Conservation (phyloP, 2,888 invertebrate species). For the Parochlus steinenii region DNA sequence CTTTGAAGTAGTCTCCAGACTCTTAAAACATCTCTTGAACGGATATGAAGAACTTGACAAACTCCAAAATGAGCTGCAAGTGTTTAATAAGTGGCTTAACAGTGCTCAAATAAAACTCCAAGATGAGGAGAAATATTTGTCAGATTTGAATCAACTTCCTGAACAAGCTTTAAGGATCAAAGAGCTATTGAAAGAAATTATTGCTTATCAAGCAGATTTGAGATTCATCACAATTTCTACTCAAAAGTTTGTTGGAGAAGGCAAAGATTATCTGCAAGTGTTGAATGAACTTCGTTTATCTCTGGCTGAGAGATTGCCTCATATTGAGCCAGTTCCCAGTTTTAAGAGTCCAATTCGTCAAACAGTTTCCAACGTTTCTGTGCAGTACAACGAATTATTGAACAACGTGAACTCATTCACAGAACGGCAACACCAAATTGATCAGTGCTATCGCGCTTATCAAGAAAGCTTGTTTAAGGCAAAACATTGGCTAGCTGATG, state of each 20-base stretch:
- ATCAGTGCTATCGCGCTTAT: constrained; percentile 58
- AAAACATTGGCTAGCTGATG: constrained; percentile 58
- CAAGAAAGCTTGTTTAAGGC: constrained; percentile 72
- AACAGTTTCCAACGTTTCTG: constrained; percentile 59
- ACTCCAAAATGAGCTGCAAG: constrained; percentile 59
- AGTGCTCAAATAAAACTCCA: constrained; percentile 62
- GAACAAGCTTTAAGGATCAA: constrained; percentile 63
- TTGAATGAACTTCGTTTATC: constrained; percentile 78
- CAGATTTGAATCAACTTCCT: constrained; percentile 53
- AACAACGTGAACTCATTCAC: constrained; percentile 67
- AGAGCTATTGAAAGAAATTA: constrained; percentile 83
- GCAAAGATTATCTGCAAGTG: constrained; percentile 70
- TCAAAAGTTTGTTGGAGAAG: constrained; percentile 90
- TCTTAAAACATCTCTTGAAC: constrained; percentile 55
- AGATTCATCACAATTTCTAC: constrained; percentile 92
- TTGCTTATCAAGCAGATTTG: constrained; percentile 89
- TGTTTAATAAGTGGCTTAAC: constrained; percentile 73
- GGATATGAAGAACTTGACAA: constrained; percentile 81
- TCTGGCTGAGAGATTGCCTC: constrained; percentile 64
- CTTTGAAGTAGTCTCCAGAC: constrained; percentile 57
- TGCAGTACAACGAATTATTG: constrained; percentile 66
- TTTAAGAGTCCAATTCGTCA: constrained; percentile 60
- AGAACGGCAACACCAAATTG: constrained; percentile 63
- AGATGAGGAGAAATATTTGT: constrained; percentile 68
- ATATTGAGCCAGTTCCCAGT: constrained; percentile 51